Conservation (phyloP, 2,888 invertebrate species). For the Thymelicus acteon region DNA sequence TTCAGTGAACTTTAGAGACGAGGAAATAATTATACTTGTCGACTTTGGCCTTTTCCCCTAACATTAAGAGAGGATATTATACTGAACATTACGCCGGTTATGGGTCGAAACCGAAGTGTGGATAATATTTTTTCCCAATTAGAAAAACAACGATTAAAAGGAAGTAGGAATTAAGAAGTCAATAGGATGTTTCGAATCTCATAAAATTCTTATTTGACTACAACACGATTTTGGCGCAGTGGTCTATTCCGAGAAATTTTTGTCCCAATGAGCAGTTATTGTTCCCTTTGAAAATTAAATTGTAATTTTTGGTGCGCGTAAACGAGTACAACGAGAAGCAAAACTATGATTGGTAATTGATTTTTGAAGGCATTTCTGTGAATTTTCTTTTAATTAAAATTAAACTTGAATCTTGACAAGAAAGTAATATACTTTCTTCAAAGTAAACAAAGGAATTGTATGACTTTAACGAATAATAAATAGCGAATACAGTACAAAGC, state of each 20-base stretch:
- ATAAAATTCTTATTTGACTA: background rate
- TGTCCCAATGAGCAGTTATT: background rate
- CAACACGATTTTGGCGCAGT: background rate
- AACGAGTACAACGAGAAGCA: background rate
- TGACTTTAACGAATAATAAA: background rate
- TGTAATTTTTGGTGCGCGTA: background rate
- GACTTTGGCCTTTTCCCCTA: no score
- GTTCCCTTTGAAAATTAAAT: background rate
- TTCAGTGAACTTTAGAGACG: no score
- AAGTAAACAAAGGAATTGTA: background rate
- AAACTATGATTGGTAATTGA: background rate
- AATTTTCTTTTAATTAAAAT: no score
- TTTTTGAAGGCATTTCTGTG: background rate
- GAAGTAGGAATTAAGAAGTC: no score
- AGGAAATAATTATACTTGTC: no score
- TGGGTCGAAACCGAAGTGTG: no score
- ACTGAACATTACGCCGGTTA: no score
- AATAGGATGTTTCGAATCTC: background rate
- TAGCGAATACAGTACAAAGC: background rate
- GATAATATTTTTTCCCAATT: no score
- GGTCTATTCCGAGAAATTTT: background rate
- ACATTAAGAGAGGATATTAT: no score
- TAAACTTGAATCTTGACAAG: no score
- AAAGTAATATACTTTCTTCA: no score
- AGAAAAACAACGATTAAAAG: no score